Conservation (phyloP, 2,797 vertebrate genomes). For the Chaetodon trifasciatus region DNA sequence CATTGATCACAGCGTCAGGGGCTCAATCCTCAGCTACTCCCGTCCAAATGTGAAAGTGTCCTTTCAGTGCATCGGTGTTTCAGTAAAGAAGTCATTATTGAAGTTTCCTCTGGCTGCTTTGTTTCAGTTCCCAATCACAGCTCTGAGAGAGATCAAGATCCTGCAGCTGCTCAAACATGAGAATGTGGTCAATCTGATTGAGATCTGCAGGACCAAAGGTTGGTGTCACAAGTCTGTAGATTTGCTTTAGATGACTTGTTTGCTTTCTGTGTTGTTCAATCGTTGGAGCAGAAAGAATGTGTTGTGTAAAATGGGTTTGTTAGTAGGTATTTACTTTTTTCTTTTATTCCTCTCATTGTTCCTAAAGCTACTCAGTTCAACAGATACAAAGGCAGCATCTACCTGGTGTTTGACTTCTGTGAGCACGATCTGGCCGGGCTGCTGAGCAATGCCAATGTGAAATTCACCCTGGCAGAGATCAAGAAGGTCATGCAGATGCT, state of each 20-base stretch:
- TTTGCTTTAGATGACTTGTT: not conserved
- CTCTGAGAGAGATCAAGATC: constrained; percentile 97
- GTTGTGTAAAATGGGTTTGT: not conserved
- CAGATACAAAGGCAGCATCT: constrained; percentile 98
- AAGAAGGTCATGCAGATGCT: constrained; percentile 99
- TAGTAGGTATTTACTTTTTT: not conserved
- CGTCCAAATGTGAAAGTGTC: too few relatives aligned
- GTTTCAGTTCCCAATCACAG: constrained; percentile 96
- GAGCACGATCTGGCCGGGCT: constrained; percentile 97
- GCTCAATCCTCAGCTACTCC: too few relatives aligned
- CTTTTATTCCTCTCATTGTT: constrained; percentile 7
- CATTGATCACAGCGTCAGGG: too few relatives aligned
- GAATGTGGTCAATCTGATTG: constrained; percentile 98
- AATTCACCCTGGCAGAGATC: constrained; percentile 97
- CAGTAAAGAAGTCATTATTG: not conserved
- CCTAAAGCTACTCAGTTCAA: constrained; percentile 94
- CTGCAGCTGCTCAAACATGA: constrained; percentile 98
- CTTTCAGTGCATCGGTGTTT: not conserved
- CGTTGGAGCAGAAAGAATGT: not conserved
- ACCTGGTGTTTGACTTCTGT: constrained; percentile 98
- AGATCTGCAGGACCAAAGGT: constrained; percentile 99
- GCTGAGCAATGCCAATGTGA: constrained; percentile 96
- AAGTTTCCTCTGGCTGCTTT: constrained; percentile 1
- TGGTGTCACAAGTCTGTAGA: not conserved
- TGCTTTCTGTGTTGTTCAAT: too few relatives aligned